phyloP scores from a whole-genome alignment of 2,888 invertebrate genomes.

The Ophraella communa region DNA sequence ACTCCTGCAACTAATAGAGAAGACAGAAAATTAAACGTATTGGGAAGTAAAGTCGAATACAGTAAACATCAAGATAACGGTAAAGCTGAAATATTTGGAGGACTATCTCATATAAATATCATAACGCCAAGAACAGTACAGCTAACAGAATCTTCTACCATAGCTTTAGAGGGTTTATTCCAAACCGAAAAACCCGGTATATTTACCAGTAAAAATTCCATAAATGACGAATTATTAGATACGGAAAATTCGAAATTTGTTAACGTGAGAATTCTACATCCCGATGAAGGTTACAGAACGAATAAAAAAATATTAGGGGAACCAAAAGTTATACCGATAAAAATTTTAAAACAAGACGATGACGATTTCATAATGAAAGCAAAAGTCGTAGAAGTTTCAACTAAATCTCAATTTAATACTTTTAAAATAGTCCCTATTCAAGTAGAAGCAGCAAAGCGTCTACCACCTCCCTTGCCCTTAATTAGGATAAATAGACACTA shows the following conservation, averaged over 20 bases:
- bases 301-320: slow-evolving; percentile 35
- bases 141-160: slow-evolving; percentile 67
- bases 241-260: slow-evolving; percentile 55
- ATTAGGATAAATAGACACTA: slow-evolving; percentile 27
- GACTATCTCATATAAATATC: slow-evolving; percentile 54
- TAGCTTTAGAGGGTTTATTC: slow-evolving; percentile 72
- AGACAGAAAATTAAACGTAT: slow-evolving; percentile 54
- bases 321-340: slow-evolving; percentile 47
- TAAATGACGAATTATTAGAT: slow-evolving; percentile 55
- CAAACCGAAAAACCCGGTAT: slow-evolving; percentile 62
- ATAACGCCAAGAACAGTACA: slow-evolving; percentile 54
- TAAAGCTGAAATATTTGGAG: slow-evolving; percentile 57
- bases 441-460: slow-evolving; percentile 48
- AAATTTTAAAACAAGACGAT: slow-evolving; percentile 47
- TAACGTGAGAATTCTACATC: slow-evolving; percentile 54
- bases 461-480: slow-evolving; percentile 37
- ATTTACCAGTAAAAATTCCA: slow-evolving; percentile 25
- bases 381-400: slow-evolving; percentile 56
- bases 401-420: slow-evolving; percentile 46
- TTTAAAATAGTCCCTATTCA: slow-evolving; percentile 58
- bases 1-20: slow-evolving; percentile 31
- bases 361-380: slow-evolving; percentile 54
- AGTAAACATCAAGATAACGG: slow-evolving; percentile 45
- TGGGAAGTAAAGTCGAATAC: slow-evolving; percentile 58
- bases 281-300: slow-evolving; percentile 39